Conservation (phyloP, 2,888 invertebrate species). For the Acronicta alni region DNA sequence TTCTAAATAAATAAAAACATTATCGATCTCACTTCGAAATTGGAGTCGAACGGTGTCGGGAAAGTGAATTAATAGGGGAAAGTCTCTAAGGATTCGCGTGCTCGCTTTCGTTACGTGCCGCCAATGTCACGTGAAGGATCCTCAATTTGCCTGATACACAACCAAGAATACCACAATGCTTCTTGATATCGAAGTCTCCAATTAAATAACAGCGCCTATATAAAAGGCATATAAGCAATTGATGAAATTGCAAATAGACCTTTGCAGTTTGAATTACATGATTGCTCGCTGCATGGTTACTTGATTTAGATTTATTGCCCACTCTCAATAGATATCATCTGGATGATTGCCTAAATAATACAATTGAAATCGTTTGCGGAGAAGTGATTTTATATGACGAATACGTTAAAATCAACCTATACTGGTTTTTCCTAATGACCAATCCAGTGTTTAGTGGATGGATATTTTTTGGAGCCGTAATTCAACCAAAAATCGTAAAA, state of each 20-base stretch:
- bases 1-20: conserved; percentile 28
- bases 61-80: conserved; percentile 87
- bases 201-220: conserved; percentile 71
- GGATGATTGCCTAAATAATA: conserved; percentile 68
- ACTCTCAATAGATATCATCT: conserved; percentile 69
- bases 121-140: conserved; percentile 62
- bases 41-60: conserved; percentile 67
- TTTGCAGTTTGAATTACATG: conserved; percentile 83
- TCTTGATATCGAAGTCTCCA: conserved; percentile 39
- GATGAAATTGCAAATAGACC: conserved; percentile 78
- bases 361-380: conserved; percentile 61
- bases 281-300: conserved; percentile 79
- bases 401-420: conserved; percentile 7
- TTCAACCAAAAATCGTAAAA: no score
- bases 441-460: not conserved
- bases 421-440: conserved; percentile 23
- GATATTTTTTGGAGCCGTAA: not conserved
- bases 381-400: conserved; percentile 52
- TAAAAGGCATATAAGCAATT: conserved; percentile 67
- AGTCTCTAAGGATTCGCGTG: conserved; percentile 83
- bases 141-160: conserved; percentile 33
- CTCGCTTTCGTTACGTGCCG: conserved; percentile 73
- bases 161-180: conserved; percentile 13
- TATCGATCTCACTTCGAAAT: conserved; percentile 45
- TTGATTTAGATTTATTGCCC: conserved; percentile 84